Evolutionary conservation across 2,888 invertebrate species (phyloP).

Genomic region (Amitus sp.): DNA sequence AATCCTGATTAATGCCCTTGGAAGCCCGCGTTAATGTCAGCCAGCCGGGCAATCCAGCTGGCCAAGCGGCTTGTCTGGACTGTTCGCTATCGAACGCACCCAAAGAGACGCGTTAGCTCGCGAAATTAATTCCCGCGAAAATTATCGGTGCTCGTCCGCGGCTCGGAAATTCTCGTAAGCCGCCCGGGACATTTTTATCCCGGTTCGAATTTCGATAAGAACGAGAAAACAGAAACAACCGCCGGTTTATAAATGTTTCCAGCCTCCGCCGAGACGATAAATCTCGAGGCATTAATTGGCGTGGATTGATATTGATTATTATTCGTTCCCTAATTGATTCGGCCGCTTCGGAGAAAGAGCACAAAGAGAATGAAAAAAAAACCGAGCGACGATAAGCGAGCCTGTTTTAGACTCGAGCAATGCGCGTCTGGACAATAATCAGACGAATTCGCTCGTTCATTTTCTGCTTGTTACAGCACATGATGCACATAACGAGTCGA

Average conservation of each 20-base stretch:
- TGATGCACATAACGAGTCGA: conserved; percentile 35
- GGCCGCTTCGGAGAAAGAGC: neutral
- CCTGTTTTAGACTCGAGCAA: conserved; percentile 10
- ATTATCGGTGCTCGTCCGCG: neutral
- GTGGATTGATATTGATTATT: conserved; percentile 4
- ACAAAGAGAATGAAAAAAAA: neutral
- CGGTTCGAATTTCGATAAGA: neutral
- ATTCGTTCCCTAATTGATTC: neutral
- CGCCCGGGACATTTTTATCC: neutral
- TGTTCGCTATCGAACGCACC: neutral
- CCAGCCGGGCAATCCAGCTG: conserved; percentile 37
- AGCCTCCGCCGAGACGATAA: too few relatives aligned
- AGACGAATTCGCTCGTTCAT: conserved; percentile 37
- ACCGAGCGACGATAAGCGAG: neutral
- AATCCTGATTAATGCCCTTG: conserved; percentile 63
- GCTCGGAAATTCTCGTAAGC: neutral
- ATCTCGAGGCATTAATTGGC: conserved; percentile 6
- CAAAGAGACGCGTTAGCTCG: neutral
- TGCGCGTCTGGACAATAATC: conserved; percentile 25
- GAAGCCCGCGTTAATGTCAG: conserved; percentile 57
- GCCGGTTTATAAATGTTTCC: conserved; percentile 6
- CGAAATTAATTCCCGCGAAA: neutral
- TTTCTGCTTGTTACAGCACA: conserved; percentile 38
- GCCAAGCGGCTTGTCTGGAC: neutral
- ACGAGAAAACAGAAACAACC: neutral